Evolutionary conservation across 1,140 invertebrate species (phyloP).

Genomic region (Nephila pilipes): DNA sequence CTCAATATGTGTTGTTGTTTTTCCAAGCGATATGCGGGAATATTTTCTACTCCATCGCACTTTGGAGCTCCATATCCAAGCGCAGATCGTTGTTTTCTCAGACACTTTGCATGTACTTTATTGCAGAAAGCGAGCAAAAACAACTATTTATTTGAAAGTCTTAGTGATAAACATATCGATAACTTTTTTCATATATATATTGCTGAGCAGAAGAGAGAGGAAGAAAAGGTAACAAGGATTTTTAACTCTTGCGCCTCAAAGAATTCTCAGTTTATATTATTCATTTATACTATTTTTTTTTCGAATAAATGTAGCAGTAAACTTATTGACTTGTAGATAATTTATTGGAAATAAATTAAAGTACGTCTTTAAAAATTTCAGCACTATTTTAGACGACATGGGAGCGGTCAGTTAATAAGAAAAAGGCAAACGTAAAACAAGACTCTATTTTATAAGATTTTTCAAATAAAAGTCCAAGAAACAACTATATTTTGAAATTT

Average conservation of each 20-base stretch:
- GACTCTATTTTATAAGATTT: too few species aligned
- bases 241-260: neutral
- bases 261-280: neutral
- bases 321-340: too few species aligned
- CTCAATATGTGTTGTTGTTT: neutral
- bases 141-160: neutral
- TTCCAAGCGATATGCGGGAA: neutral
- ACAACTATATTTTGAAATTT: too few species aligned
- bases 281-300: neutral
- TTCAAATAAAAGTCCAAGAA: too few species aligned
- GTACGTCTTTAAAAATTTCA: too few species aligned
- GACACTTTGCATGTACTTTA: conserved; percentile 2
- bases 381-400: too few species aligned
- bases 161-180: neutral
- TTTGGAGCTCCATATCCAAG: conserved; percentile 36
- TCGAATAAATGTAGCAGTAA: too few species aligned
- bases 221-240: neutral
- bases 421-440: too few species aligned
- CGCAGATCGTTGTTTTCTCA: neutral
- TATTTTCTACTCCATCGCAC: neutral
- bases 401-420: too few species aligned
- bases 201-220: neutral
- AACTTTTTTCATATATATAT: conserved; percentile 10
- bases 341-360: too few species aligned
- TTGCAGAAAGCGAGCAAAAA: neutral